A percentile compares a stretch with the other conserved stretches of the same genome.
These are phyloP conservation scores for Phalangium opilio DNA, from an alignment of 2,888 invertebrate species.

Conservation along the genomic window DNA sequence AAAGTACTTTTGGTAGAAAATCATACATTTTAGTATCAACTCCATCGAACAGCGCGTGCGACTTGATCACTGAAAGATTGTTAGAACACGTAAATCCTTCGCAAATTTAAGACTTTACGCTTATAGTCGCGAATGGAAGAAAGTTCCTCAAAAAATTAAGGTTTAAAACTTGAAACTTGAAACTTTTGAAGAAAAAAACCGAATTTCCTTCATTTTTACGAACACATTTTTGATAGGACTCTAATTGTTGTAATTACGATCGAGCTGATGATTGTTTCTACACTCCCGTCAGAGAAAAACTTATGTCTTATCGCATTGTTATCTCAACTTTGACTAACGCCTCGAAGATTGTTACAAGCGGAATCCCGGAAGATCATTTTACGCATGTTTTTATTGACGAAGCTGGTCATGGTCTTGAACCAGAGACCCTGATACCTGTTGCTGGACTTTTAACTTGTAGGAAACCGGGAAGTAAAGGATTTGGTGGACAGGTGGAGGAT, in stretches of 20 bases:
- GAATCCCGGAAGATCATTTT: slow-evolving; percentile 3
- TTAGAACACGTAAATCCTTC: not conserved
- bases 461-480: not conserved
- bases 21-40: slow-evolving; percentile 54
- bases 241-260: no score
- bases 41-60: slow-evolving; percentile 82
- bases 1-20: no score
- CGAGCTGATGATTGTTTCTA: no score
- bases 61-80: slow-evolving; percentile 43
- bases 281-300: no score
- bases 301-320: slow-evolving; percentile 48
- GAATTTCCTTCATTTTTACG: no score
- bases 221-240: no score
- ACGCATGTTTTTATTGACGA: slow-evolving; percentile 12
- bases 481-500: slow-evolving; percentile 7
- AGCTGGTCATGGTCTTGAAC: slow-evolving; percentile 10
- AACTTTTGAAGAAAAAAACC: no score
- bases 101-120: no score
- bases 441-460: slow-evolving; percentile 1
- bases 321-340: slow-evolving; percentile 60
- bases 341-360: slow-evolving; percentile 6
- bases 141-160: no score
- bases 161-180: no score
- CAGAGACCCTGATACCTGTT: slow-evolving; percentile 9
- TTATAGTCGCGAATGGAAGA: no score